Evolutionary conservation across 2,797 vertebrate species (phyloP), one percentile per base, ranked within the genome.

Genomic region (Loris lydekkerianus): DNA sequence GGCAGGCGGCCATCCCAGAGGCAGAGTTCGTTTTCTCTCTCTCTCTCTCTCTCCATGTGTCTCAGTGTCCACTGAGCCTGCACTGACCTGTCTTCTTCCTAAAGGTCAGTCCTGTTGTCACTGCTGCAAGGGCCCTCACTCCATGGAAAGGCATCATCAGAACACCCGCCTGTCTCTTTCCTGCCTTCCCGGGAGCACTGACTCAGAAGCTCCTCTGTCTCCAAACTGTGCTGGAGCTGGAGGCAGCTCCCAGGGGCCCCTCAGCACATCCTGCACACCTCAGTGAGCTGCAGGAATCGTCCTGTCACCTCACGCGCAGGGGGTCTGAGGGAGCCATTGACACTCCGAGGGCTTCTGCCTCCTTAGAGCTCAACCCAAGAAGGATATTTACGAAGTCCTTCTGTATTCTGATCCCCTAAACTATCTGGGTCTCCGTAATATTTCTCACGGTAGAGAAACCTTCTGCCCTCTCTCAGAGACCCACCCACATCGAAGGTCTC

Each of bases 231-330:
- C 25, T 0, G 17, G 9, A 67, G 77, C 27, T 1, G 0, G 9
- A 60, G 27, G n/a, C 77, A 49, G 77, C 72, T 18, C 25, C 7
- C 7, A 7, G 10, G 0, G 49, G 31, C 21, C n/a, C 37, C 49
- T 72, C 8, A 2, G 56, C 29, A 4, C 53, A 27, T 17, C 20
- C 8, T 0, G 3, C 17, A 43, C 3, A 2, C 49, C 9, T 3
- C 31, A 40, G 31, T 85, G 25, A 81, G 60, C 40, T 20, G 15
- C 21, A 18, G 53, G 60, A 56, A 18, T 46, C 8, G 17, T 10
- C 18, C 76, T 2, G 3, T 27, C 13, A 10, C 3, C 65, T 78
- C 34, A 1, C 21, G 11, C 10, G 31, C 0, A 0, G 27, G 9
- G 15, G 37, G 25, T 37, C 31, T 40, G 6, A 69, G 49, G 15